Base-by-base conservation (phyloP, 1,140 invertebrate genomes). In the Orius insidiosus region DNA sequence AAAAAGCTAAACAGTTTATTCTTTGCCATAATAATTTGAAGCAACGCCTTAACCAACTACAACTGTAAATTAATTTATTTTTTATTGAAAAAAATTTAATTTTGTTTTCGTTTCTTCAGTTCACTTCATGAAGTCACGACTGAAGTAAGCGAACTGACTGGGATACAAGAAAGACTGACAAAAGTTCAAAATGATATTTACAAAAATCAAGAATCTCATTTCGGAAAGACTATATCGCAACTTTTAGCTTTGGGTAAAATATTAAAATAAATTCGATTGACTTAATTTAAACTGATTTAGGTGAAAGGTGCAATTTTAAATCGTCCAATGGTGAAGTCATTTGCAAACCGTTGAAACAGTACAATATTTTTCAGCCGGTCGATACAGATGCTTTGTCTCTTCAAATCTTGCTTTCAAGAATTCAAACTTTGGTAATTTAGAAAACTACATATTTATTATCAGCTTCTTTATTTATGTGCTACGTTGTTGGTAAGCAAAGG, bases 11-110 rank as follows among this genome's bases (percentile, higher is more conserved):
- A 61, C 67, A 76, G 67, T 75, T 73, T 14, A 70, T 80, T 31
- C 54, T 75, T 7, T 86, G 83, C 63, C 75, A 78, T 55, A 66
- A 68, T 45, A 76, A 76, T 56, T 57, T 85, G 19, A 71, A 79
- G 56, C 65, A 66, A 48, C 74, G 72, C 31, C 60, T 85, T 35
- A 67, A 71, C 53, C 63, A 65, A 45, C 65, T 81, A 44, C 72
- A 78, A 54, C 69, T 71, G 79, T 82, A n/a, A n/a, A 64, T 68
- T 48, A 14, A 45, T 14, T 47, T 18, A 13, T 44, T 37, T 34
- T 33, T n/a, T n/a, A 9, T 24, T 18, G 34, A n/a, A 11, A 15
- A 37, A 35, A 32, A 34, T 39, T 49, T 5, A 13, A 49, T 15
- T 13, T 10, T 10, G 10, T 19, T 7, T 38, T 46, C n/a, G n/a